phyloP scores from a whole-genome alignment of 2,113 vertebrate genomes.

The Myotis lucifugus region DNA sequence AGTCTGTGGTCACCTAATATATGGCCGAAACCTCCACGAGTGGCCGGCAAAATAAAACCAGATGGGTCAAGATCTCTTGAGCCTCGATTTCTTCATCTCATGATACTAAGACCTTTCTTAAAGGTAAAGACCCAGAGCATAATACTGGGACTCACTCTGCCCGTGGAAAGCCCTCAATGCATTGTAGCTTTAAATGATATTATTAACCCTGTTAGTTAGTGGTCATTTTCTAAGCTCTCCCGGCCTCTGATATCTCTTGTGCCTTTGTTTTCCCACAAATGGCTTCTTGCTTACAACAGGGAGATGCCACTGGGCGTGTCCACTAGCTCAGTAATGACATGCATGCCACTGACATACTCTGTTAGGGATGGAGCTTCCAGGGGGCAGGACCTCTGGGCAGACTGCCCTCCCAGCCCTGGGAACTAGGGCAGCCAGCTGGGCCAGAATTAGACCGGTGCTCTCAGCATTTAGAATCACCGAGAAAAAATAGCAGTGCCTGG shows the following conservation, averaged over 20 bases:
- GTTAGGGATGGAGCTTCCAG: background rate
- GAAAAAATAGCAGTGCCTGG: background rate
- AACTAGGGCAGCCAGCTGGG: background rate
- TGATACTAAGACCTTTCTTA: background rate
- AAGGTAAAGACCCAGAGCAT: background rate
- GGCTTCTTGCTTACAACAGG: background rate
- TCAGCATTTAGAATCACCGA: background rate
- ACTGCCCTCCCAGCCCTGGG: background rate
- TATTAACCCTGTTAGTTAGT: background rate
- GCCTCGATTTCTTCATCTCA: background rate
- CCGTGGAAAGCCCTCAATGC: background rate
- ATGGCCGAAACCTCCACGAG: background rate
- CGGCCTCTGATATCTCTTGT: background rate
- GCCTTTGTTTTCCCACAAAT: background rate
- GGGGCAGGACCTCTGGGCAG: background rate
- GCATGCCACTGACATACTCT: background rate
- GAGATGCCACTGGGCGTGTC: background rate
- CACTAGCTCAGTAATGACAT: background rate
- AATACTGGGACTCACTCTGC: rapidly evolving
- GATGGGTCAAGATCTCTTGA: background rate
- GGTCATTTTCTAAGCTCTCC: background rate
- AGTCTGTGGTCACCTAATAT: too few relatives aligned
- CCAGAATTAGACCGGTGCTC: background rate
- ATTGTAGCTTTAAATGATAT: rapidly evolving
- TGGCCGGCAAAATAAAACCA: background rate